phyloP scores from a whole-genome alignment of 2,797 vertebrate species.

The Okamejei kenojei region DNA sequence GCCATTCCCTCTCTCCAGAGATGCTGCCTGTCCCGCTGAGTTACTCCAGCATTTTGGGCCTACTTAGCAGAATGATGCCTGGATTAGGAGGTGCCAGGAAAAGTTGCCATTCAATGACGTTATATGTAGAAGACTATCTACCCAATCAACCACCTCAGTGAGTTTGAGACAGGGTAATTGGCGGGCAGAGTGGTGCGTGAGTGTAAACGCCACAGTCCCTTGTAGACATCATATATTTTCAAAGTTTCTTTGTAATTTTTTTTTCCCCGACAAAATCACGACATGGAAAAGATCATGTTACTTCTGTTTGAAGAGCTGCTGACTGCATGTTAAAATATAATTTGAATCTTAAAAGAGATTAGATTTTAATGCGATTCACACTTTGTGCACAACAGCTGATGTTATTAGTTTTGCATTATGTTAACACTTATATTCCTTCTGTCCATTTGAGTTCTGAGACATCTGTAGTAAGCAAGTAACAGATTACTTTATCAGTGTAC shows the following conservation, averaged over 20 bases:
- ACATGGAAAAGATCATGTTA: background rate
- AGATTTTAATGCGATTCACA: background rate
- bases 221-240: background rate
- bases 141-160: background rate
- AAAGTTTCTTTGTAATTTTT: background rate
- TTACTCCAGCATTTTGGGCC: no score
- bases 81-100: no score
- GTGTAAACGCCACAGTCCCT: background rate
- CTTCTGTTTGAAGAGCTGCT: background rate
- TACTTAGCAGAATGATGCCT: no score
- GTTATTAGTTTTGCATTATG: background rate
- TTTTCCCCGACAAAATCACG: background rate
- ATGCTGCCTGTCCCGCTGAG: no score
- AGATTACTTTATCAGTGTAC: background rate
- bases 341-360: background rate
- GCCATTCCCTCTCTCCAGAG: no score
- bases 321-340: background rate
- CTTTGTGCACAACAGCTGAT: background rate
- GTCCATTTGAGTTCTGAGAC: background rate
- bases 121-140: background rate
- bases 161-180: background rate
- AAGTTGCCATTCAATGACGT: background rate
- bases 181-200: no score
- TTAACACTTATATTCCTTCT: background rate
- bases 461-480: background rate